Percentiles rank a stretch among this genome's conserved stretches.
Evolutionary conservation across 2,797 vertebrate genomes (phyloP).

Genomic region (Hydrocynus forskahlii): DNA sequence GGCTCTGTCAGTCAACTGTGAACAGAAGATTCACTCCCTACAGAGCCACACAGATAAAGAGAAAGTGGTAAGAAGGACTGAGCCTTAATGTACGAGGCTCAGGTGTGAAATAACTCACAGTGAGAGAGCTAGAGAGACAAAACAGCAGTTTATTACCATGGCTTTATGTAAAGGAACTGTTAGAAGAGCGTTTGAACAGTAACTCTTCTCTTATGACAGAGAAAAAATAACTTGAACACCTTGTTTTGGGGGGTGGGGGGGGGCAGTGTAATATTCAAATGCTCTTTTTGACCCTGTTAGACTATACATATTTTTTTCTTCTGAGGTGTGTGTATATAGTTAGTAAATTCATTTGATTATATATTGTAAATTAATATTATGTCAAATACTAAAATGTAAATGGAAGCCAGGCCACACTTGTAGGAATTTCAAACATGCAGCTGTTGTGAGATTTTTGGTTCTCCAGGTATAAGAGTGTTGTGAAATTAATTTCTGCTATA

Average conservation of each 20-base stretch:
- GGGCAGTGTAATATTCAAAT: background rate
- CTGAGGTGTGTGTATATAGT: background rate
- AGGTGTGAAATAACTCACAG: constrained; percentile 1
- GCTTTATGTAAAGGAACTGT: background rate
- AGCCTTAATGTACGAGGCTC: background rate
- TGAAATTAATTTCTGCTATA: background rate
- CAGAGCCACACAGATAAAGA: too few relatives aligned
- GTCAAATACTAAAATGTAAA: background rate
- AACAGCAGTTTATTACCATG: constrained; percentile 36
- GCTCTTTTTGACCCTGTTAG: background rate
- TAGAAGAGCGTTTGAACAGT: background rate
- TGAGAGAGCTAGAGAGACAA: background rate
- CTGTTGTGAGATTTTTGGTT: background rate
- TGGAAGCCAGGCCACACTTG: background rate
- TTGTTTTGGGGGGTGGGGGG: too few relatives aligned
- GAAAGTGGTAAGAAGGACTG: too few relatives aligned
- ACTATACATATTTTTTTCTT: background rate
- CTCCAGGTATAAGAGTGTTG: background rate
- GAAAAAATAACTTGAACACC: background rate
- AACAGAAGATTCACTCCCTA: background rate
- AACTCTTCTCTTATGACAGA: background rate
- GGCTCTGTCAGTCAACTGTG: background rate
- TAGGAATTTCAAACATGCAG: constrained; percentile 29
- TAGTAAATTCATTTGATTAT: constrained; percentile 6
- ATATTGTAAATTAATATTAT: background rate